Percentiles rank a stretch among this genome's conserved stretches.
Evolutionary conservation across 1,140 invertebrate genomes (phyloP).

Genomic region (Geopemphigus sp.): DNA sequence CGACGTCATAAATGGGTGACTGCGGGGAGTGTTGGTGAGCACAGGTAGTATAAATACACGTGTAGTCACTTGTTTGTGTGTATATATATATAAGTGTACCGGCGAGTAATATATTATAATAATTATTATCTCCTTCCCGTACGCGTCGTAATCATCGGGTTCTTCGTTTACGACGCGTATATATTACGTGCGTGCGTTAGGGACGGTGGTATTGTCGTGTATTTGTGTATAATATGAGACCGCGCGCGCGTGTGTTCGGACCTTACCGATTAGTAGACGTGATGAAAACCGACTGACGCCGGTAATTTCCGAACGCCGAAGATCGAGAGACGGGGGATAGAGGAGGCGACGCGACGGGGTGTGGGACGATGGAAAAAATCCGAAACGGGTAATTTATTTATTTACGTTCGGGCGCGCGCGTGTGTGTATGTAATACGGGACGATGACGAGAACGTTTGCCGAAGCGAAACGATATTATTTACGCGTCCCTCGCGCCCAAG

Average conservation of each 20-base stretch:
- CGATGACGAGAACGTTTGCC: constrained; percentile 33
- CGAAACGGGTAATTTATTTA: constrained; percentile 38
- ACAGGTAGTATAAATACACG: neutral
- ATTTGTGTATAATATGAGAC: too few species aligned
- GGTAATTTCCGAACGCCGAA: constrained; percentile 31
- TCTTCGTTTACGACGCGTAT: neutral
- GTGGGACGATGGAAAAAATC: neutral
- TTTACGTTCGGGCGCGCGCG: neutral
- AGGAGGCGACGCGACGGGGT: neutral
- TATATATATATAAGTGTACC: neutral
- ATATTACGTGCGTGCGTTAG: too few species aligned
- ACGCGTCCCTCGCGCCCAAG: too few species aligned
- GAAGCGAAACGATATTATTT: too few species aligned
- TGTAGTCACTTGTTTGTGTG: neutral
- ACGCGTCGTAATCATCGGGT: neutral
- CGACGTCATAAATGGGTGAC: constrained; percentile 43
- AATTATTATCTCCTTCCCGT: constrained; percentile 37
- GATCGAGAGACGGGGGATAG: neutral
- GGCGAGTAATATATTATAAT: constrained; percentile 44
- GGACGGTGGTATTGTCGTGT: too few species aligned
- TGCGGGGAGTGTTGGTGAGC: constrained; percentile 40
- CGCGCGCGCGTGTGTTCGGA: constrained; percentile 14
- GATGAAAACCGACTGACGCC: constrained; percentile 42
- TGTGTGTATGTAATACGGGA: neutral
- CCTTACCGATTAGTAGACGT: constrained; percentile 46